Percentiles rank a stretch among this genome's conserved stretches.
phyloP scores from a whole-genome alignment of 2,888 invertebrate species.

The Chesias legatella region DNA sequence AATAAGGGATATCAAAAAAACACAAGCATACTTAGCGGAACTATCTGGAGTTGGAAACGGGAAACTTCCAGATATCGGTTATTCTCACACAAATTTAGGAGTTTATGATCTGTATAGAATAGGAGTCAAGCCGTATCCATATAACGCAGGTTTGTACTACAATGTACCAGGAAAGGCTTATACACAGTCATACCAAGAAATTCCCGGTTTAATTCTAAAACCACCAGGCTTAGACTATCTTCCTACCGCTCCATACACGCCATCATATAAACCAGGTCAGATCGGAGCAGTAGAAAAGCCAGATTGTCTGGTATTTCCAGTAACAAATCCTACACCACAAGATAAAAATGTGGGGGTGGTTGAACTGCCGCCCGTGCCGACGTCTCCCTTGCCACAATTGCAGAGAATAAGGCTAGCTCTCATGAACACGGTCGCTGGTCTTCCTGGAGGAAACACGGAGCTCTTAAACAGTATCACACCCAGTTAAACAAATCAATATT shows the following conservation, averaged over 20 bases:
- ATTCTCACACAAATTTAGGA: neutral
- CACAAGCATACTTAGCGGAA: neutral
- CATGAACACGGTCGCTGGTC: conserved; percentile 12
- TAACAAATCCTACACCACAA: neutral
- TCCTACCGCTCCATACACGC: too few relatives aligned
- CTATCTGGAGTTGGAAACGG: neutral
- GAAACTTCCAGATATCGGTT: neutral
- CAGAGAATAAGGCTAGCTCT: conserved; percentile 2
- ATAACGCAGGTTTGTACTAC: neutral
- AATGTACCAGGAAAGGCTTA: neutral
- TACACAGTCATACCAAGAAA: neutral
- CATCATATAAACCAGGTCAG: too few relatives aligned
- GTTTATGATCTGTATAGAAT: too few relatives aligned
- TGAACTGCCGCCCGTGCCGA: conserved; percentile 7
- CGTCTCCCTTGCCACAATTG: conserved; percentile 1
- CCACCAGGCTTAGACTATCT: too few relatives aligned
- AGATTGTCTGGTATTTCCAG: too few relatives aligned
- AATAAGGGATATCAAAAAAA: conserved; percentile 1
- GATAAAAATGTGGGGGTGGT: neutral
- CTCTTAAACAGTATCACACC: neutral
- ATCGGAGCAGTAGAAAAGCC: too few relatives aligned
- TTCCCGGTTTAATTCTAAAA: too few relatives aligned
- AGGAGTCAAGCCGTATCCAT: neutral
- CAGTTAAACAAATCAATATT: neutral
- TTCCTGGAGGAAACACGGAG: conserved; percentile 5